These are phyloP conservation scores for Pseudanteris insignis DNA, from an alignment of 2,888 invertebrate genomes.

Conservation along the genomic window DNA sequence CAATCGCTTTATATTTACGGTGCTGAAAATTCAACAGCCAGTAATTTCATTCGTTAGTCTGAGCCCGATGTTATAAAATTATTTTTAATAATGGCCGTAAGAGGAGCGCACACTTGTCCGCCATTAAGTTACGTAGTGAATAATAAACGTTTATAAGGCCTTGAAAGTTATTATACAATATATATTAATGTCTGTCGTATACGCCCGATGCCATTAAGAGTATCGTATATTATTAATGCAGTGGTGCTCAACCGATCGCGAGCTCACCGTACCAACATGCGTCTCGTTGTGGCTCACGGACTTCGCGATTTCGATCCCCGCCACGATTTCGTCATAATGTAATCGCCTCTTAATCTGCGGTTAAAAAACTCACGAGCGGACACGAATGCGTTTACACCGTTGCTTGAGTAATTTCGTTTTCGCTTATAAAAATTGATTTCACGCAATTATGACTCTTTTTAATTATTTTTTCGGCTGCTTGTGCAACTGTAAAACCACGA, in stretches of 20 bases:
- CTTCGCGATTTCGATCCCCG: neutral
- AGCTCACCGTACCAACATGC: slow-evolving; percentile 2
- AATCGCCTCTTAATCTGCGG: neutral
- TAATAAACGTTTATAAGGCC: slow-evolving; percentile 67
- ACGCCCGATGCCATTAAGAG: slow-evolving; percentile 65
- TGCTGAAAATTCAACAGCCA: slow-evolving; percentile 50
- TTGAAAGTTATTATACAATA: slow-evolving; percentile 67
- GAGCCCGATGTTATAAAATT: slow-evolving; percentile 59
- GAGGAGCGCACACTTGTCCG: slow-evolving; percentile 59
- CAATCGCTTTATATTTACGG: slow-evolving; percentile 45
- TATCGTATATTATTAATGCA: slow-evolving; percentile 67
- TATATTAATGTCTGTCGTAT: slow-evolving; percentile 56
- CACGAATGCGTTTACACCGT: too few species aligned
- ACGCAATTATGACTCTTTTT: too few species aligned
- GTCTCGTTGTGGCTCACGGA: too few species aligned
- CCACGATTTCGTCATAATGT: neutral
- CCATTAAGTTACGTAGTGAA: slow-evolving; percentile 66
- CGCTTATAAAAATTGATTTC: too few species aligned
- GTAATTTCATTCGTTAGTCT: slow-evolving; percentile 51
- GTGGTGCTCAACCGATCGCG: slow-evolving; percentile 61
- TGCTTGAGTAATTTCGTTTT: too few species aligned
- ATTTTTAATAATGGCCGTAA: slow-evolving; percentile 63
- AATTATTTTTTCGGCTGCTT: too few species aligned
- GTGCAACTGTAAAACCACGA: too few species aligned
- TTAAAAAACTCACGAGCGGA: too few species aligned